Percentiles rank a stretch among this genome's conserved stretches.
phyloP scores from a whole-genome alignment of 35 echinoderm and acorn worm genomes.

The Chiridota heheva region DNA sequence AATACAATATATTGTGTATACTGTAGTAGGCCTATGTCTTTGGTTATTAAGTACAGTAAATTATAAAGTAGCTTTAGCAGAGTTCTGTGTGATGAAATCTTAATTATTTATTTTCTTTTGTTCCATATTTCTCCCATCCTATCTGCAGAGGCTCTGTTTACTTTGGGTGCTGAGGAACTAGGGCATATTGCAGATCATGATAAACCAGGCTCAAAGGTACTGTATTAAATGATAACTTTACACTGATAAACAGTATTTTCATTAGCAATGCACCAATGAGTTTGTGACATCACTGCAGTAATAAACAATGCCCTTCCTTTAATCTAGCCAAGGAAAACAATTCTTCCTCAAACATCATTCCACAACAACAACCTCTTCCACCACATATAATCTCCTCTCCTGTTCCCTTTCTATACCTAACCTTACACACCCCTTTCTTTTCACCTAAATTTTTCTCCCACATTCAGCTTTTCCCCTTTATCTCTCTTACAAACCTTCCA shows the following conservation, averaged over 20 bases:
- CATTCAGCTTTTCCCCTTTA: no score
- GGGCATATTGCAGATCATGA: slow-evolving; percentile 63
- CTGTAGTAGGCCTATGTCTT: no score
- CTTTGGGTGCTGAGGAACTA: slow-evolving; percentile 63
- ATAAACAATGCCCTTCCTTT: not conserved
- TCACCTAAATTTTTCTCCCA: no score
- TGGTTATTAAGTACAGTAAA: not conserved
- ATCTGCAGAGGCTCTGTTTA: slow-evolving; percentile 78
- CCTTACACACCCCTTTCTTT: no score
- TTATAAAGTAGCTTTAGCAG: not conserved
- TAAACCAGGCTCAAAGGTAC: slow-evolving; percentile 80
- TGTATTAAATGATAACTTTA: not conserved
- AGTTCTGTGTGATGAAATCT: not conserved
- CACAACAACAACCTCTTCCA: no score
- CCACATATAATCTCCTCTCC: no score
- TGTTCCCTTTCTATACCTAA: no score
- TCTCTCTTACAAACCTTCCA: no score
- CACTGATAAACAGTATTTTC: not conserved
- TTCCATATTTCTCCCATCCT: slow-evolving; percentile 2
- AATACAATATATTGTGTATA: no score
- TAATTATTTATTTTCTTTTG: not conserved
- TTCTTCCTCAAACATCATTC: not conserved
- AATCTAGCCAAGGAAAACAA: not conserved
- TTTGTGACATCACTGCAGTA: not conserved
- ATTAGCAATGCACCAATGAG: not conserved